These are phyloP conservation scores for Eutolmus rufibarbis DNA, from an alignment of 2,888 invertebrate species.

Conservation along the genomic window DNA sequence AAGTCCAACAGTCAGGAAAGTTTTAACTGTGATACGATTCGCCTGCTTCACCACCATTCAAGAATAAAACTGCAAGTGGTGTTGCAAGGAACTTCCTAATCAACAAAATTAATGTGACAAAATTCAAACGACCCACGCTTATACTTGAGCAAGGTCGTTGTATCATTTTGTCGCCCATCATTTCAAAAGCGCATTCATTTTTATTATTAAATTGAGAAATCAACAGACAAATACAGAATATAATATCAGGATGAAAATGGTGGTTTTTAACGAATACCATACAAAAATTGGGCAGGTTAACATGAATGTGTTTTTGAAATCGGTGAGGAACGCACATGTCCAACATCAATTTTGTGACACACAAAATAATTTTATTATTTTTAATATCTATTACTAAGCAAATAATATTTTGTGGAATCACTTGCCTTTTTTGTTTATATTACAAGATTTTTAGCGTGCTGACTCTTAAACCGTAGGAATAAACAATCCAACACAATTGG, in stretches of 20 bases:
- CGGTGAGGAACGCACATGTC: constrained; percentile 51
- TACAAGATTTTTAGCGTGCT: constrained; percentile 37
- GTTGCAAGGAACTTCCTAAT: constrained; percentile 63
- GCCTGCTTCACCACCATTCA: constrained; percentile 36
- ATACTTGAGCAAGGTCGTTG: constrained; percentile 15
- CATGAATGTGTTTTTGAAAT: constrained; percentile 19
- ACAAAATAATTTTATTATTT: constrained; percentile 1
- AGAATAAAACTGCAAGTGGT: neutral
- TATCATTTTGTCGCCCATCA: constrained; percentile 47
- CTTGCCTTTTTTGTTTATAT: constrained; percentile 33
- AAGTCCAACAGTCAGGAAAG: constrained; percentile 60
- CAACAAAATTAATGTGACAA: constrained; percentile 65
- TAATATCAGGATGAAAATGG: neutral
- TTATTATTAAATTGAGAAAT: neutral
- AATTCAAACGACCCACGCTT: constrained; percentile 52
- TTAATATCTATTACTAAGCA: neutral
- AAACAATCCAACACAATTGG: constrained; percentile 34
- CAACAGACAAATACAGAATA: neutral
- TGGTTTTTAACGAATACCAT: neutral
- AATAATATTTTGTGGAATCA: constrained; percentile 38
- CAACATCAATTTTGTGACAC: constrained; percentile 63
- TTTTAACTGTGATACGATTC: constrained; percentile 46
- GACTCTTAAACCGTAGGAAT: constrained; percentile 29
- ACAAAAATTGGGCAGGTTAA: neutral
- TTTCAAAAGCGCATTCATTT: constrained; percentile 8